Base-by-base conservation (phyloP, 2,888 invertebrate genomes). In the Agonopterix arenella region DNA sequence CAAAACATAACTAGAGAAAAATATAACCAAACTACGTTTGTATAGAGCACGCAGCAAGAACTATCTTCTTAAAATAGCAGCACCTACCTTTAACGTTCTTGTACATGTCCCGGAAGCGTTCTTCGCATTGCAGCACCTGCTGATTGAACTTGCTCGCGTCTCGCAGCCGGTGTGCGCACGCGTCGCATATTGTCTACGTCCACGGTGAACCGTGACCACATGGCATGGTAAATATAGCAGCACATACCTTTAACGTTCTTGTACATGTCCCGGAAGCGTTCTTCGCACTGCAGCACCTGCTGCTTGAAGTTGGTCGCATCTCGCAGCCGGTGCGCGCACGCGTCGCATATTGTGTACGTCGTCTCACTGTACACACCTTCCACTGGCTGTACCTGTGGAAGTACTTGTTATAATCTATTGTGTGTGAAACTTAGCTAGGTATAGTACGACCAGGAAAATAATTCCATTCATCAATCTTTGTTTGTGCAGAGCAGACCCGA, bases 261-360 rank as follows among this genome's bases (percentile, higher is more conserved):
- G 41, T 65, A 79, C 38, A 77, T 58, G 1, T 76, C 69, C 10
- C 64, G 61, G 42, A 85, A 86, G 8, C 67, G 62, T 28, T 70
- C 60, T 50, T 85, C 84, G 37, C 79, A 79, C 0, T 48, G 45
- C 13, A 58, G 53, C 1, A 82, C 79, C 50, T 78, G 80, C 5
- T 64, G 70, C 53, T 70, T 81, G 59, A 86, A 86, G 3, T 61
- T 61, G 18, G 55, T 52, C 0, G 80, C 82, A 11, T 80, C 76
- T 0, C 65, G 58, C 5, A 86, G 53, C n/a, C 70, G 54, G 0
- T 38, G 40, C 0, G 76, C 57, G 48, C 86, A 86, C 0, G 53
- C 41, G 0, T 75, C 70, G 45, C 86, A 86, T 53, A 84, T 79
- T 44, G 70, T 72, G 50, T 70, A 82, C 8, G 82, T 80, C 0